Percentiles rank a stretch among this genome's conserved stretches.
Conservation (phyloP, 2,113 vertebrate species). For the Colistium nudipinnis region DNA sequence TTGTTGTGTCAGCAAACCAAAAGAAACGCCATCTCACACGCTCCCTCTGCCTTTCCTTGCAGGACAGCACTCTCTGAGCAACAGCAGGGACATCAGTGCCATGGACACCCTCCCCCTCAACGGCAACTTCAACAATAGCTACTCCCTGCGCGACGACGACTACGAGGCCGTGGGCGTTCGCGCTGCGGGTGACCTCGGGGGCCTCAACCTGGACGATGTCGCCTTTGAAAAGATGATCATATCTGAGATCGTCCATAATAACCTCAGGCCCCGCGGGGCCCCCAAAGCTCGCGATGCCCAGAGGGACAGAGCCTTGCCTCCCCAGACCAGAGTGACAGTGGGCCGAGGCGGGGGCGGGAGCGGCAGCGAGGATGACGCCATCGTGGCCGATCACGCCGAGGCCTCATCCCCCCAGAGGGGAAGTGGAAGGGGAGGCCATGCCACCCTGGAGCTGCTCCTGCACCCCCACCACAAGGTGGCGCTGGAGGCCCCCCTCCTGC, state of each 20-base stretch:
- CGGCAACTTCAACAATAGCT: constrained; percentile 99
- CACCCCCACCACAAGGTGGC: constrained; percentile 85
- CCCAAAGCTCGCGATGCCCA: constrained; percentile 84
- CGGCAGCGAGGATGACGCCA: constrained; percentile 91
- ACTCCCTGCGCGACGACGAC: constrained; percentile 94
- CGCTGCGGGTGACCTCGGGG: constrained; percentile 88
- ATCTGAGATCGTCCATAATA: constrained; percentile 98
- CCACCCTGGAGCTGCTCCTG: constrained; percentile 91
- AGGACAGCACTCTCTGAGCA: constrained; percentile 98
- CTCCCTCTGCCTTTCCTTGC: constrained; percentile 72
- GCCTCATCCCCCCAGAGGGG: constrained; percentile 85
- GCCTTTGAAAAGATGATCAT: constrained; percentile 99
- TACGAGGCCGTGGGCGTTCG: constrained; percentile 86
- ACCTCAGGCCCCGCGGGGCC: constrained; percentile 87
- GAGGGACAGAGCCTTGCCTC: constrained; percentile 69
- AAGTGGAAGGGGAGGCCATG: constrained; percentile 77
- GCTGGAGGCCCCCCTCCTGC: constrained; percentile 94
- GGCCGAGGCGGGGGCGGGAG: constrained; percentile 81
- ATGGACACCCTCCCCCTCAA: constrained; percentile 99
- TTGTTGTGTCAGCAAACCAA: not conserved
- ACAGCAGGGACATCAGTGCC: constrained; percentile 98
- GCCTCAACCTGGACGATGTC: constrained; percentile 92
- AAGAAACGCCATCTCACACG: constrained; percentile 34
- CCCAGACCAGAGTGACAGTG: constrained; percentile 61
- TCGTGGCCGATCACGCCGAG: constrained; percentile 87